Evolutionary conservation across 2,113 vertebrate species (phyloP).

Genomic region (Amphilophus citrinellus): DNA sequence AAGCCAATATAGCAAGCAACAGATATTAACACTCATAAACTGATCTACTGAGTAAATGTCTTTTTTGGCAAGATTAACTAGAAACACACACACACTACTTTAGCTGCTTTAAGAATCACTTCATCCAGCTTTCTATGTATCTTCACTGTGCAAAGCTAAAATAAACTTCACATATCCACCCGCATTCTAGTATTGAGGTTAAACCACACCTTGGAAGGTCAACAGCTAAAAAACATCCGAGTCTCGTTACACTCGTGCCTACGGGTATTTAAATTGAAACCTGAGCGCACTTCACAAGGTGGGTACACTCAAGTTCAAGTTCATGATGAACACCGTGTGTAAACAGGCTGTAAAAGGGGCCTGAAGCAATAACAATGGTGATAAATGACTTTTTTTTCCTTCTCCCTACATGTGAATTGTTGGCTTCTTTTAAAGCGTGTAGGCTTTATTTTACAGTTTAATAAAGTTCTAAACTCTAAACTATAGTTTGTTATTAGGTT

Average conservation of each 20-base stretch:
- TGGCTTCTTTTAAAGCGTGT: neutral
- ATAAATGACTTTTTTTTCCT: neutral
- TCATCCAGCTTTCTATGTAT: neutral
- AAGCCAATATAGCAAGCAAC: neutral
- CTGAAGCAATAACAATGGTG: neutral
- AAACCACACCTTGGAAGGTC: constrained; percentile 66
- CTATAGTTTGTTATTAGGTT: neutral
- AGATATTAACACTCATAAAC: neutral
- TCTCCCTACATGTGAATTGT: neutral
- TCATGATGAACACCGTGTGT: constrained; percentile 33
- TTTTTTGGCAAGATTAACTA: neutral
- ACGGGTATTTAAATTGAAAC: constrained; percentile 51
- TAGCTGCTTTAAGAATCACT: neutral
- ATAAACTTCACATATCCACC: constrained; percentile 24
- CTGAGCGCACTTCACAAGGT: constrained; percentile 37
- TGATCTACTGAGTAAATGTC: neutral
- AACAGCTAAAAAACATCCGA: constrained; percentile 59
- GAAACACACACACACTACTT: neutral
- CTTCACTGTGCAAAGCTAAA: constrained; percentile 8
- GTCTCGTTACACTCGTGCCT: constrained; percentile 60
- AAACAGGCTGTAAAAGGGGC: constrained; percentile 3
- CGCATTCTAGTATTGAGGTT: constrained; percentile 59
- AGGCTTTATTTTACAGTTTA: constrained; percentile 33
- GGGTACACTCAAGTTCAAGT: constrained; percentile 52
- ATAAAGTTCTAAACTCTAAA: neutral